A percentile compares a stretch with the other conserved stretches of the same genome.
These are phyloP conservation scores for Haliaeetus leucogaster DNA, from an alignment of 2,113 vertebrate genomes.

Conservation along the genomic window DNA sequence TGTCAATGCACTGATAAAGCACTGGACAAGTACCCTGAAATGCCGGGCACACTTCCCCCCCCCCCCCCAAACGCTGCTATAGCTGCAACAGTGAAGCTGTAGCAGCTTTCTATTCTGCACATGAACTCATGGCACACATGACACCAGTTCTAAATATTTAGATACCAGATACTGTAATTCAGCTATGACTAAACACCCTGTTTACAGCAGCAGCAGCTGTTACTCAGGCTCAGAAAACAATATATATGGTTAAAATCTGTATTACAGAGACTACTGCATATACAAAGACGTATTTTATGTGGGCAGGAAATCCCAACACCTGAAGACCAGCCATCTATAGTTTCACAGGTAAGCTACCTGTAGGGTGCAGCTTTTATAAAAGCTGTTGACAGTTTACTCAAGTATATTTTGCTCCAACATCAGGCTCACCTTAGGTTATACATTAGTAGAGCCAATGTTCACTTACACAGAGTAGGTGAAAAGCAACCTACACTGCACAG, in stretches of 20 bases:
- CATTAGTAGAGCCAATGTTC: neutral
- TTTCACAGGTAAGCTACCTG: neutral
- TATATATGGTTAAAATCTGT: neutral
- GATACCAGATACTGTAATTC: neutral
- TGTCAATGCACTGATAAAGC: neutral
- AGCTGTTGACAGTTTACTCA: neutral
- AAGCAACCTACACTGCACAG: neutral
- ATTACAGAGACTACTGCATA: neutral
- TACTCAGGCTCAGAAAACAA: neutral
- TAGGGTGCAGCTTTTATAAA: neutral
- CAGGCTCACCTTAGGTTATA: neutral
- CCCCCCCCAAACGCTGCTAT: neutral
- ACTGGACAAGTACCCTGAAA: neutral
- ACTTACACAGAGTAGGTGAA: neutral
- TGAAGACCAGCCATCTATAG: neutral
- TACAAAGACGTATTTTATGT: neutral
- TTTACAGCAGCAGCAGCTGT: neutral
- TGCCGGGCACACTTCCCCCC: fast-evolving
- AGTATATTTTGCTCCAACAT: neutral
- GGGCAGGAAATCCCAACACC: neutral
- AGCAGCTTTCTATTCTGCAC: neutral
- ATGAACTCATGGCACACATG: neutral
- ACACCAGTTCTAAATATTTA: neutral
- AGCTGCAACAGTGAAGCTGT: neutral
- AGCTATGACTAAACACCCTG: neutral